Conservation (phyloP, 2,113 vertebrate genomes). For the Saimiri boliviensis region DNA sequence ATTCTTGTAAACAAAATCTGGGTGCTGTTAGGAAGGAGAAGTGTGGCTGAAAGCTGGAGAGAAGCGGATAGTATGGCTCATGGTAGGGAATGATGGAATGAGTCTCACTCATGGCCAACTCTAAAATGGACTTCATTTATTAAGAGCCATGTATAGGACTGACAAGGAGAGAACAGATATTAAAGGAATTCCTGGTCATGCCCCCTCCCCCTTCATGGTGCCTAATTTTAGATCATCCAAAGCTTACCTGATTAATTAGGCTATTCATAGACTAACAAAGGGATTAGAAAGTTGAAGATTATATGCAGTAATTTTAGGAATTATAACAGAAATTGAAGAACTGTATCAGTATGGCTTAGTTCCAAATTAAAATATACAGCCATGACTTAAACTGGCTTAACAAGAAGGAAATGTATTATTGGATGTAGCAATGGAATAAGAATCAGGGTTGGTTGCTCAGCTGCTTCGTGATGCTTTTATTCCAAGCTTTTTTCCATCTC, state of each 20-base stretch:
- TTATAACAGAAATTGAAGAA: not conserved
- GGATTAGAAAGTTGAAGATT: not conserved
- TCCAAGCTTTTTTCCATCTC: not conserved
- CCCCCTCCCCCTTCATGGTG: not conserved
- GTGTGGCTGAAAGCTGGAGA: not conserved
- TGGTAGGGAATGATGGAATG: not conserved
- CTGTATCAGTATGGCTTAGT: not conserved
- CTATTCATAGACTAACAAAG: not conserved
- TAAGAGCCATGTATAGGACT: not conserved
- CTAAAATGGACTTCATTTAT: not conserved
- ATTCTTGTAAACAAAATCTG: not conserved
- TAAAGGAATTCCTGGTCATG: not conserved
- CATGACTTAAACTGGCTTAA: not conserved
- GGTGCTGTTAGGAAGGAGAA: not conserved
- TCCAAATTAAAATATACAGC: not conserved
- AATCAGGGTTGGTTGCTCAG: not conserved
- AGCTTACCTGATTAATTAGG: not conserved
- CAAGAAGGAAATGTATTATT: not conserved
- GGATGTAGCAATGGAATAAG: not conserved
- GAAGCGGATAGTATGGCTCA: not conserved
- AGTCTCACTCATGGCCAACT: not conserved
- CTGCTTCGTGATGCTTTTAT: not conserved
- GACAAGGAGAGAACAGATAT: not conserved
- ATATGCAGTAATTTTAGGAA: not conserved
- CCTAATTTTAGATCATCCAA: not conserved